A percentile compares a stretch with the other conserved stretches of the same genome.
Conservation (phyloP, 2,113 vertebrate species). For the Spea multiplicata region DNA sequence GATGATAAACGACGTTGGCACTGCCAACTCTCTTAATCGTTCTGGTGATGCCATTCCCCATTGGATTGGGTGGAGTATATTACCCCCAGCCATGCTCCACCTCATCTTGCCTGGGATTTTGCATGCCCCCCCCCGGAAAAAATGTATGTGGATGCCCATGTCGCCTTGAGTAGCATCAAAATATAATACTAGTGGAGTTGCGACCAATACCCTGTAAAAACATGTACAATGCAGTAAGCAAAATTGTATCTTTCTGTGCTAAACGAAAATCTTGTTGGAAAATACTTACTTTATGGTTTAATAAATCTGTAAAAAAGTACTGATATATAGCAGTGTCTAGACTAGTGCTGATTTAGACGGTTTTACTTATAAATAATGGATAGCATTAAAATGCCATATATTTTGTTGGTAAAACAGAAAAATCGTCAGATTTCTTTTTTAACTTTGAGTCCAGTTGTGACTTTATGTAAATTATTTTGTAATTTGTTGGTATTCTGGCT, state of each 20-base stretch:
- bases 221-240: slow-evolving; percentile 2
- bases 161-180: too few relatives aligned
- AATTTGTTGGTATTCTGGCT: slow-evolving; percentile 14
- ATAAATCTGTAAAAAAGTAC: neutral
- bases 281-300: neutral
- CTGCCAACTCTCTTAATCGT: too few relatives aligned
- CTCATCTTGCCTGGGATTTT: too few relatives aligned
- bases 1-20: too few relatives aligned
- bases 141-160: too few relatives aligned
- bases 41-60: too few relatives aligned
- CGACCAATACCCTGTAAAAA: neutral
- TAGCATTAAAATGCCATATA: neutral
- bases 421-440: neutral
- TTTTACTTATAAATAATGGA: slow-evolving; percentile 17
- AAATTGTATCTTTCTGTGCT: neutral
- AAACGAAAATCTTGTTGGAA: neutral
- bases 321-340: neutral
- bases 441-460: neutral
- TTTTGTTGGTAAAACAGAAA: slow-evolving; percentile 6
- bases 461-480: slow-evolving; percentile 20
- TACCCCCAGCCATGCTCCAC: too few relatives aligned
- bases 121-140: too few relatives aligned
- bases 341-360: slow-evolving; percentile 3
- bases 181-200: too few relatives aligned
- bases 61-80: too few relatives aligned